Percentiles rank a stretch among this genome's conserved stretches.
These are phyloP conservation scores for Periophthalmus magnuspinnatus DNA, from an alignment of 2,797 vertebrate species.

Conservation along the genomic window DNA sequence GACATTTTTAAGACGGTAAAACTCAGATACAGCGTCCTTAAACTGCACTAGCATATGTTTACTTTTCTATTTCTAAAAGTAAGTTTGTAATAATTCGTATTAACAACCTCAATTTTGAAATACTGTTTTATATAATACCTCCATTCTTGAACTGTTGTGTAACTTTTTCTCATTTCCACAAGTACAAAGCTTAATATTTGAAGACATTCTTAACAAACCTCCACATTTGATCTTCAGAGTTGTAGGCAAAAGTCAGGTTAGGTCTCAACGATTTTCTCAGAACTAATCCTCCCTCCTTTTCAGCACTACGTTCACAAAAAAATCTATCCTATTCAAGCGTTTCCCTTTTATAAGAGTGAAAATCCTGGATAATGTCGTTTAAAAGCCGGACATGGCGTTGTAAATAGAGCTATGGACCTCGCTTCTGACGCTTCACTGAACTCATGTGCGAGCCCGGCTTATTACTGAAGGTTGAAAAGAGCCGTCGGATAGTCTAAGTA, in stretches of 20 bases:
- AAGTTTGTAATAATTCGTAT: too few relatives aligned
- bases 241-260: not conserved
- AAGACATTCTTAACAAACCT: not conserved
- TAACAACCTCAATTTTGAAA: too few relatives aligned
- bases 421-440: not conserved
- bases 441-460: not conserved
- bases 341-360: not conserved
- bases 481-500: not conserved
- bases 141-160: too few relatives aligned
- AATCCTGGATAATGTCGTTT: not conserved
- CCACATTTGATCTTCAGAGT: not conserved
- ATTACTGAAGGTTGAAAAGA: conserved; percentile 8
- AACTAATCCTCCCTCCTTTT: not conserved
- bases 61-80: too few relatives aligned
- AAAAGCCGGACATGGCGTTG: not conserved
- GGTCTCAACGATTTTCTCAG: not conserved
- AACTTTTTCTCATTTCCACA: too few relatives aligned
- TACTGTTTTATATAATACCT: too few relatives aligned
- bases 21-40: too few relatives aligned
- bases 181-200: too few relatives aligned
- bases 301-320: not conserved
- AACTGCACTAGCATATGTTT: too few relatives aligned
- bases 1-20: too few relatives aligned
- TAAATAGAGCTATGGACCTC: not conserved
- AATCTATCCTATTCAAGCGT: not conserved